Evolutionary conservation across 1,140 invertebrate genomes (phyloP).

Genomic region (Lepidurus couesii): DNA sequence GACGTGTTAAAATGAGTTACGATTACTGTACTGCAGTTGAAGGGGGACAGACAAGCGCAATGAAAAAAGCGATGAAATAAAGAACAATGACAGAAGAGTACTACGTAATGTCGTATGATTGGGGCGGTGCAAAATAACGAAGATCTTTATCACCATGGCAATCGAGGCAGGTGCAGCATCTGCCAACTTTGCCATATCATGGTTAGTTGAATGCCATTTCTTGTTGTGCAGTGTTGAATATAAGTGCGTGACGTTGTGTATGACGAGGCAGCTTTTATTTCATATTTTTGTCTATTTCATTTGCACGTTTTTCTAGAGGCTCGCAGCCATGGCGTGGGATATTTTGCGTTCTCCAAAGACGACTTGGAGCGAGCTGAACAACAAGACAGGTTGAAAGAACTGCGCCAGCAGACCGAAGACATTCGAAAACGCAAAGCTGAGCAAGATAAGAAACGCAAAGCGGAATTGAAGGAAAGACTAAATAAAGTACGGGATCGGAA

Average conservation of each 20-base stretch:
- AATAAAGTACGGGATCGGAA: slow-evolving; percentile 70
- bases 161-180: background rate
- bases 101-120: background rate
- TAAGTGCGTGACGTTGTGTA: background rate
- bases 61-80: background rate
- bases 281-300: background rate
- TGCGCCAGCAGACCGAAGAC: slow-evolving; percentile 63
- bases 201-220: background rate
- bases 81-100: background rate
- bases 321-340: slow-evolving; percentile 78
- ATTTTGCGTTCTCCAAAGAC: slow-evolving; percentile 79
- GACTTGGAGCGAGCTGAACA: slow-evolving; percentile 67
- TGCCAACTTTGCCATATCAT: background rate
- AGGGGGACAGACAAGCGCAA: background rate
- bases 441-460: slow-evolving; percentile 58
- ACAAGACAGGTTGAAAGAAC: slow-evolving; percentile 63
- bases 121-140: background rate
- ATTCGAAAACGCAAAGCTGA: slow-evolving; percentile 60
- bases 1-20: too few species aligned
- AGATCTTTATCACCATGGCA: background rate
- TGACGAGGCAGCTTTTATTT: slow-evolving; percentile 11
- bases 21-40: background rate
- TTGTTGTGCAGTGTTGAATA: background rate
- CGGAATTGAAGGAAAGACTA: slow-evolving; percentile 64
- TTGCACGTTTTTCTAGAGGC: slow-evolving; percentile 59